Evolutionary conservation across 2,797 vertebrate genomes (phyloP).

Genomic region (Cygnus olor): DNA sequence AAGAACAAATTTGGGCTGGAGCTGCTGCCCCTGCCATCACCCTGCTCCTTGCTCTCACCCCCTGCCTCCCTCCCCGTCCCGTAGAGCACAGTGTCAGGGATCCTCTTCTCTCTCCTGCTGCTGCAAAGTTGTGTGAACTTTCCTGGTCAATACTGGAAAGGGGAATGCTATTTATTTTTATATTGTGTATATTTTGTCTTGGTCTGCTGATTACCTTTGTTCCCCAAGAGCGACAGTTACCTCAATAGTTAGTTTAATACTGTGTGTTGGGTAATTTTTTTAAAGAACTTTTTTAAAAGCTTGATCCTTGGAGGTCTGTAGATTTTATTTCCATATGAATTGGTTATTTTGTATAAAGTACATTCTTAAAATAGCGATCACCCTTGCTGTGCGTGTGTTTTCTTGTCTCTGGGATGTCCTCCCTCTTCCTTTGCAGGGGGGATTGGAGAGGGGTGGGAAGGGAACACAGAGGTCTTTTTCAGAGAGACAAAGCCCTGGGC

Average conservation of each 20-base stretch:
- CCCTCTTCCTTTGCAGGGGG: background rate
- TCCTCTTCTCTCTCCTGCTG: conserved; percentile 72
- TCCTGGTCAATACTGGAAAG: conserved; percentile 80
- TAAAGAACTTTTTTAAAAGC: conserved; percentile 80
- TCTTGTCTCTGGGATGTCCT: conserved; percentile 54
- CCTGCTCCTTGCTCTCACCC: background rate
- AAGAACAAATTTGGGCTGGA: background rate
- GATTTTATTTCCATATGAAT: conserved; percentile 86
- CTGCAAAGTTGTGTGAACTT: conserved; percentile 70
- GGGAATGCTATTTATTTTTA: conserved; percentile 85
- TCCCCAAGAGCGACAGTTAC: conserved; percentile 83
- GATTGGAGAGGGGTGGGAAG: background rate
- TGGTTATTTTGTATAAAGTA: conserved; percentile 88
- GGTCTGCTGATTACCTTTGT: conserved; percentile 81
- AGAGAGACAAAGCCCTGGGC: background rate
- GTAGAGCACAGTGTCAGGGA: conserved; percentile 67
- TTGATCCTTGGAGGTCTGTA: conserved; percentile 82
- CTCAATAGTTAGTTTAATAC: conserved; percentile 83
- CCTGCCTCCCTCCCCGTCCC: background rate
- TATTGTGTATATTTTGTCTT: conserved; percentile 85
- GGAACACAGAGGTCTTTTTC: background rate
- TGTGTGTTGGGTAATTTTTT: conserved; percentile 81
- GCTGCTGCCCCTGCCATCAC: background rate
- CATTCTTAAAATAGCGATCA: conserved; percentile 81
- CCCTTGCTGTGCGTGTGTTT: conserved; percentile 62